Percentiles rank a stretch among this genome's conserved stretches.
phyloP scores from a whole-genome alignment of 2,888 invertebrate species.

The Amaurobius ferox region DNA sequence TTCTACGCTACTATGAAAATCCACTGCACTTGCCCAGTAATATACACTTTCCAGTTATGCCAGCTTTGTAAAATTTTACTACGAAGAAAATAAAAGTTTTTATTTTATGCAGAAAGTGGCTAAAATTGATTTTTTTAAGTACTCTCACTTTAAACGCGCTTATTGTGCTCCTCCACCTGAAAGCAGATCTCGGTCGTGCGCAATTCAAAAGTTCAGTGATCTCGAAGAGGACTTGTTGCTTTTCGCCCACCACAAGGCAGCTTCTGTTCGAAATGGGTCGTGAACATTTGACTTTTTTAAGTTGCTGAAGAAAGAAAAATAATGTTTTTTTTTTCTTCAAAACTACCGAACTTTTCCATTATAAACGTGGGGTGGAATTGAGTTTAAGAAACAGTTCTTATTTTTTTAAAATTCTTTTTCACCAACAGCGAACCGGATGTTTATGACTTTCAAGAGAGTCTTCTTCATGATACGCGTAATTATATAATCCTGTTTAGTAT shows the following conservation, averaged over 20 bases:
- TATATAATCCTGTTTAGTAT: background rate
- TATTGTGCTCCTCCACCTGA: background rate
- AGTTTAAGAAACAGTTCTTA: slow-evolving; percentile 23
- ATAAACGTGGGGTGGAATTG: slow-evolving; percentile 36
- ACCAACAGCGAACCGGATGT: slow-evolving; percentile 45
- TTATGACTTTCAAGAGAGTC: background rate
- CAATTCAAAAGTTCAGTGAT: slow-evolving; percentile 39
- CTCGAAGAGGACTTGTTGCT: slow-evolving; percentile 28
- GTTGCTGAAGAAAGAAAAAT: too few species aligned
- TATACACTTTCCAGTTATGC: too few species aligned
- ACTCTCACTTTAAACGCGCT: background rate
- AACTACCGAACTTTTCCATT: slow-evolving; percentile 11
- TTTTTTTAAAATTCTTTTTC: background rate
- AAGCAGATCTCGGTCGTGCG: background rate
- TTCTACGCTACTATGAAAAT: too few species aligned
- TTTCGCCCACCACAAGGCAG: slow-evolving; percentile 53
- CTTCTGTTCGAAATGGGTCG: slow-evolving; percentile 66
- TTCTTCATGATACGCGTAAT: background rate
- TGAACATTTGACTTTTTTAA: slow-evolving; percentile 22
- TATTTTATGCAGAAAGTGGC: background rate
- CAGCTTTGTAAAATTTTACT: too few species aligned
- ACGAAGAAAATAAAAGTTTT: background rate
- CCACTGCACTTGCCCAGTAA: too few species aligned
- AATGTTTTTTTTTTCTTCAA: slow-evolving; percentile 18
- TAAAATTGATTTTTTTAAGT: background rate